Evolutionary conservation across 2,888 invertebrate species (phyloP).

Genomic region (Lasius fuliginosus): DNA sequence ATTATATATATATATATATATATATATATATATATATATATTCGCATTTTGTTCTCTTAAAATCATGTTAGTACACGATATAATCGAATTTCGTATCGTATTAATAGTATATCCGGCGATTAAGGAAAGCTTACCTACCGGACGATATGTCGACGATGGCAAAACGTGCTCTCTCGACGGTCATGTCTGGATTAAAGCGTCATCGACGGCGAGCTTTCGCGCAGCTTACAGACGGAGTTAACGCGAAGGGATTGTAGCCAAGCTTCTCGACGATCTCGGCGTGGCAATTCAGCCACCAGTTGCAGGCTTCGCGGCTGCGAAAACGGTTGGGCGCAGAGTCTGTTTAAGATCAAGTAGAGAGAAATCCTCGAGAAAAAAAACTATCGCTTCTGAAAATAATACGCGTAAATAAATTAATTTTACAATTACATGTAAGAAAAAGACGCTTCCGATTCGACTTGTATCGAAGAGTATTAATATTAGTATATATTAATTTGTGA

Average conservation of each 20-base stretch:
- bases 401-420: neutral
- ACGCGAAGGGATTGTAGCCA: conserved; percentile 73
- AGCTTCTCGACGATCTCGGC: conserved; percentile 67
- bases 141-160: neutral
- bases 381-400: neutral
- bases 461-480: neutral
- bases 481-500: neutral
- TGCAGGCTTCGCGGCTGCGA: conserved; percentile 80
- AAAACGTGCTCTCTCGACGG: neutral
- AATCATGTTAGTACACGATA: neutral
- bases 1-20: neutral
- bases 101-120: neutral
- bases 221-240: conserved; percentile 73
- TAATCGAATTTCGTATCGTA: neutral
- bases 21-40: neutral
- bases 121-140: neutral
- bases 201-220: conserved; percentile 58
- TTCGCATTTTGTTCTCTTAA: neutral
- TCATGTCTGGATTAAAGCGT: conserved; percentile 50
- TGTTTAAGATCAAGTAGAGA: neutral
- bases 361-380: neutral
- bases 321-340: conserved; percentile 59
- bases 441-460: neutral
- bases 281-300: conserved; percentile 82
- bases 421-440: neutral